These are phyloP conservation scores for Scelioninae gen. 2 DNA, from an alignment of 2,888 invertebrate species.

Conservation along the genomic window DNA sequence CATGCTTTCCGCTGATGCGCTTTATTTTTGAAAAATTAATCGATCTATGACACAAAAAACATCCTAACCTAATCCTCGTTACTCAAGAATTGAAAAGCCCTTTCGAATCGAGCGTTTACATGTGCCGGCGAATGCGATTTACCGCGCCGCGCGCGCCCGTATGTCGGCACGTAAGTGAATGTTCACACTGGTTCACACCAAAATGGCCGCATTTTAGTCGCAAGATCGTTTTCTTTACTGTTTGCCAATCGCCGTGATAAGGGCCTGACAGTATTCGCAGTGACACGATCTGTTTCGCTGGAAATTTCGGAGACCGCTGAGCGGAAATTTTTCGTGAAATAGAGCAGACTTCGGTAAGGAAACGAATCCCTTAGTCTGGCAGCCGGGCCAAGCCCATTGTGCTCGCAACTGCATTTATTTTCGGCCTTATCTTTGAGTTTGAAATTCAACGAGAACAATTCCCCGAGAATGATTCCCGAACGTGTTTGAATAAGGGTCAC, in stretches of 20 bases:
- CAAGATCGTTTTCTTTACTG: conserved; percentile 86
- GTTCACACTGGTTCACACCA: conserved; percentile 78
- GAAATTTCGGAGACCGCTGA: conserved; percentile 75
- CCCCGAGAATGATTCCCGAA: background rate
- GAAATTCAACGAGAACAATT: background rate
- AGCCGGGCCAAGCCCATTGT: conserved; percentile 71
- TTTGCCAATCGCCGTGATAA: conserved; percentile 82
- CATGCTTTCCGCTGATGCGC: too few relatives aligned
- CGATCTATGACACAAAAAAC: too few relatives aligned
- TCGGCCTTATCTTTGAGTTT: conserved; percentile 3
- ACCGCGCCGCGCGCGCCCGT: conserved; percentile 13
- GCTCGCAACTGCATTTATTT: conserved; percentile 64
- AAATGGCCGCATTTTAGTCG: conserved; percentile 91
- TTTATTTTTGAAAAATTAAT: too few relatives aligned
- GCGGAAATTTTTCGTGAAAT: conserved; percentile 75
- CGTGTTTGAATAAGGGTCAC: too few relatives aligned
- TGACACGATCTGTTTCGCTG: conserved; percentile 68
- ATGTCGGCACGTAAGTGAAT: conserved; percentile 61
- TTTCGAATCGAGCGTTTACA: too few relatives aligned
- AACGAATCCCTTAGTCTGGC: conserved; percentile 21
- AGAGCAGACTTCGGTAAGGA: conserved; percentile 65
- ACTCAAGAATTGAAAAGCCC: too few relatives aligned
- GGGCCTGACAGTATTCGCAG: conserved; percentile 75
- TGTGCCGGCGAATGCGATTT: conserved; percentile 2
- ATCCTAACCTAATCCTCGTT: too few relatives aligned